phyloP scores from a whole-genome alignment of 2,113 vertebrate genomes.

The Syngnathoides biaculeatus region DNA sequence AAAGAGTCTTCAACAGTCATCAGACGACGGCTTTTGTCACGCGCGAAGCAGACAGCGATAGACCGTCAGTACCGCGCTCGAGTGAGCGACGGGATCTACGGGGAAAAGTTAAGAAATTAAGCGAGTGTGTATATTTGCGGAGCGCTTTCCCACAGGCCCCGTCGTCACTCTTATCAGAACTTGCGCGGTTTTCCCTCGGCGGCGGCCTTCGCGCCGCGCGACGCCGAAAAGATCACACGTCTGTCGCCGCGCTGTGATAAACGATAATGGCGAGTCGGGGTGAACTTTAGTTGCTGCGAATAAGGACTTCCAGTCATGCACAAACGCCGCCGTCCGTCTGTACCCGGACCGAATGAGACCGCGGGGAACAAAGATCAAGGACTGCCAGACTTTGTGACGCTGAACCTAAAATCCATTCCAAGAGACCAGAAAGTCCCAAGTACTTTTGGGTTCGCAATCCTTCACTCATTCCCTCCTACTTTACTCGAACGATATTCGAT shows the following conservation, averaged over 20 bases:
- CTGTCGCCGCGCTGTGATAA: constrained; percentile 29
- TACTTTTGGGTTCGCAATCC: no score
- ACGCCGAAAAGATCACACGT: constrained; percentile 57
- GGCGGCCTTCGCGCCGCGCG: constrained; percentile 53
- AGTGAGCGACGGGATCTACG: constrained; percentile 46
- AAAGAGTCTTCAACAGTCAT: constrained; percentile 63
- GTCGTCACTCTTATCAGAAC: constrained; percentile 64
- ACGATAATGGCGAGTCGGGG: constrained; percentile 33
- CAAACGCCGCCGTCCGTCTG: not conserved
- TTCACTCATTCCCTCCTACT: no score
- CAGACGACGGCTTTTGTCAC: constrained; percentile 64
- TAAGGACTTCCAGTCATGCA: constrained; percentile 5
- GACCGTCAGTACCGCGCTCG: constrained; percentile 56
- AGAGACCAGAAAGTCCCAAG: no score
- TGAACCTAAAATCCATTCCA: no score
- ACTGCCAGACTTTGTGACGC: no score
- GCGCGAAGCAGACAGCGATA: constrained; percentile 55
- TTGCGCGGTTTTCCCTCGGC: constrained; percentile 53
- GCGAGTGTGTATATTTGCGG: constrained; percentile 54
- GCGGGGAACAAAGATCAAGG: constrained; percentile 5
- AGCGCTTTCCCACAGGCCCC: constrained; percentile 64
- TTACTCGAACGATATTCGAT: no score
- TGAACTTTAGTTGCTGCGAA: constrained; percentile 21
- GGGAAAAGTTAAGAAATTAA: constrained; percentile 50
- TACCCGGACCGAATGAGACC: constrained; percentile 5